Base-by-base conservation (phyloP, 2,888 invertebrate species). In the Liodrosophila aerea region DNA sequence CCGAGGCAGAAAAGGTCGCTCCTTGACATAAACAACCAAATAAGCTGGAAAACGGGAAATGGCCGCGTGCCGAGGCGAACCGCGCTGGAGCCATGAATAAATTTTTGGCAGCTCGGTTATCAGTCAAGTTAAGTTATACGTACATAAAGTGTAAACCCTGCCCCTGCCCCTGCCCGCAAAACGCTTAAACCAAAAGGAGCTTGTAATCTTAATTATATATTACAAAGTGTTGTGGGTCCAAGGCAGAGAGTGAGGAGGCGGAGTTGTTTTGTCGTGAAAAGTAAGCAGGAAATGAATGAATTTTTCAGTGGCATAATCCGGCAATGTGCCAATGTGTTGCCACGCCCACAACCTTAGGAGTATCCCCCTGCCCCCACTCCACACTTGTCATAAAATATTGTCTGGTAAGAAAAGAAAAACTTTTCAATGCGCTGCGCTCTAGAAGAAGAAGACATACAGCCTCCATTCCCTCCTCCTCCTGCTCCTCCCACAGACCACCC, bases 191-290 rank as follows among this genome's bases (percentile, higher is more conserved):
- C 80, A 69, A 58, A 44, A 76, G 71, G 73, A 70, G 76, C 81
- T 85, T 85, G 81, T 82, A 82, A 82, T 82, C 81, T 82, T 82
- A 82, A 82, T 82, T 82, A 85, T 82, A 85, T 85, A 85, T 82
- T 82, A 82, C 82, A 82, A 85, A 78, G 75, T 82, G 69, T 75
- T 83, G 73, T 58, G 65, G 80, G 56, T 57, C 41, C 33, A 16
- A 22, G 1, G 39, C 13, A 9, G 36, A 29, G 0, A 29, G 11
- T 7, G 22, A 27, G 1, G 7, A 27, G 16, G 13, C 7, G 16
- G 29, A 27, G 46, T 51, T 61, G 71, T 63, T 66, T 62, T 70
- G 74, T 77, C 54, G 56, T 64, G 62, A 63, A 64, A 74, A 75
- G 61, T 69, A 76, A 73, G 70, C 73, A 82, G 80, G 80, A 85